A percentile compares a stretch with the other conserved stretches of the same genome.
phyloP scores from a whole-genome alignment of 2,888 invertebrate species.

The Nomada ruficornis region DNA sequence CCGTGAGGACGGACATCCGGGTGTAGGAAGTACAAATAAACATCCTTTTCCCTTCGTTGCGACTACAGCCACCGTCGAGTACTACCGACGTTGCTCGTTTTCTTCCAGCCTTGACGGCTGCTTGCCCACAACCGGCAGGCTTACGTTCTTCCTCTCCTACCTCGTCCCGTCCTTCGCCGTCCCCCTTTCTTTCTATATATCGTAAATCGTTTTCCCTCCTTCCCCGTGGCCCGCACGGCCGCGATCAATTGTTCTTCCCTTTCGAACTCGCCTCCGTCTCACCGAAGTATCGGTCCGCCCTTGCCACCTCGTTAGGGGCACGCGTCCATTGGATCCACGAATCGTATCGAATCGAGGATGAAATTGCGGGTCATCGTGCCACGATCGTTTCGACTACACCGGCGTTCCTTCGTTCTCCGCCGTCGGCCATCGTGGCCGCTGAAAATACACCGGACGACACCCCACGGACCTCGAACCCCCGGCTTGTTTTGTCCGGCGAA shows the following conservation, averaged over 20 bases:
- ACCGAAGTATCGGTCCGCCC: constrained; percentile 44
- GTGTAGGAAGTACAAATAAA: constrained; percentile 73
- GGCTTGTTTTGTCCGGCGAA: constrained; percentile 2
- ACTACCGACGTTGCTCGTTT: constrained; percentile 52
- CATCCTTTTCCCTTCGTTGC: constrained; percentile 56
- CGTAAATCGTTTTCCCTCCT: constrained; percentile 18
- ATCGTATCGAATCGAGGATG: constrained; percentile 58
- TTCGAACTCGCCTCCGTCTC: constrained; percentile 24
- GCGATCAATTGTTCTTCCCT: not conserved
- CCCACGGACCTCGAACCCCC: not conserved
- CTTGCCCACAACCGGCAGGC: constrained; percentile 55
- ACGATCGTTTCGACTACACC: constrained; percentile 3
- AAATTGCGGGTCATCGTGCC: constrained; percentile 41
- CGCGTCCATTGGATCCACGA: constrained; percentile 18
- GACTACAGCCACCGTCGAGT: constrained; percentile 40
- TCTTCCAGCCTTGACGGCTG: constrained; percentile 52
- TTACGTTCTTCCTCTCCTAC: constrained; percentile 31
- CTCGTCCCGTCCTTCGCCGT: not conserved
- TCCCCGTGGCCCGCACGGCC: not conserved
- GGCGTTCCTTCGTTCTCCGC: not conserved
- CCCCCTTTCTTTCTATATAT: constrained; percentile 10
- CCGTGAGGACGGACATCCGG: constrained; percentile 65
- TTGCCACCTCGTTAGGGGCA: constrained; percentile 62
- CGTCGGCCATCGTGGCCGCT: constrained; percentile 3
- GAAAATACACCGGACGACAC: constrained; percentile 5